Conservation (phyloP, 1,140 invertebrate genomes). For the Drosophila truncata region DNA sequence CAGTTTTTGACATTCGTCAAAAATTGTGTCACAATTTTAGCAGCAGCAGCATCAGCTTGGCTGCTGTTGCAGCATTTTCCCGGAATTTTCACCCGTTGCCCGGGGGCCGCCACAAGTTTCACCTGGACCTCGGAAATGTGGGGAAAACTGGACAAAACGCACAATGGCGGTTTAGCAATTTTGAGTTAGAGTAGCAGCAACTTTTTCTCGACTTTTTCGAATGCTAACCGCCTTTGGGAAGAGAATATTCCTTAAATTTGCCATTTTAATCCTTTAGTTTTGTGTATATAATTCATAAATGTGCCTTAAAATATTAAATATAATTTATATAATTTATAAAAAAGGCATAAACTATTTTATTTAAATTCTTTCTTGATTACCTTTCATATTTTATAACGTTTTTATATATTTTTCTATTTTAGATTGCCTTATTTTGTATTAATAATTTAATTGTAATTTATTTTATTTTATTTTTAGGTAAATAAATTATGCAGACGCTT, state of each 20-base stretch:
- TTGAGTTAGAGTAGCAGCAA: constrained; percentile 16
- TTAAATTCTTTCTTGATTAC: background rate
- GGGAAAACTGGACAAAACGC: constrained; percentile 10
- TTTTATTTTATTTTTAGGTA: too few relatives aligned
- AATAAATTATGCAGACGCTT: too few relatives aligned
- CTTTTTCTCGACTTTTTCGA: constrained; percentile 10
- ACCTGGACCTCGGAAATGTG: constrained; percentile 18
- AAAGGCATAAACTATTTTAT: background rate
- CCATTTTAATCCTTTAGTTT: background rate
- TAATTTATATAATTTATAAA: background rate
- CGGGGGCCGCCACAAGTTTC: constrained; percentile 20
- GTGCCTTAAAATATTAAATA: background rate
- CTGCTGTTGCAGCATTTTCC: constrained; percentile 7
- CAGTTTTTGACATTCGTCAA: constrained; percentile 77
- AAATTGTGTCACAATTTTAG: constrained; percentile 77
- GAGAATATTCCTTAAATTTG: background rate
- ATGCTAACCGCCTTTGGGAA: background rate
- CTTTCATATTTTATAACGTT: background rate
- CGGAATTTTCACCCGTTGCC: constrained; percentile 14
- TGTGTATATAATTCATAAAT: background rate
- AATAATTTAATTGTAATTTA: background rate
- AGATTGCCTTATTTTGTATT: too few relatives aligned
- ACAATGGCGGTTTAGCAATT: constrained; percentile 45
- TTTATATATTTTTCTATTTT: too few relatives aligned
- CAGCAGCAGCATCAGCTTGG: background rate